Percentiles rank a stretch among this genome's conserved stretches.
Conservation (phyloP, 53 echinoderm and acorn worm genomes). For the Glandiceps talaboti region DNA sequence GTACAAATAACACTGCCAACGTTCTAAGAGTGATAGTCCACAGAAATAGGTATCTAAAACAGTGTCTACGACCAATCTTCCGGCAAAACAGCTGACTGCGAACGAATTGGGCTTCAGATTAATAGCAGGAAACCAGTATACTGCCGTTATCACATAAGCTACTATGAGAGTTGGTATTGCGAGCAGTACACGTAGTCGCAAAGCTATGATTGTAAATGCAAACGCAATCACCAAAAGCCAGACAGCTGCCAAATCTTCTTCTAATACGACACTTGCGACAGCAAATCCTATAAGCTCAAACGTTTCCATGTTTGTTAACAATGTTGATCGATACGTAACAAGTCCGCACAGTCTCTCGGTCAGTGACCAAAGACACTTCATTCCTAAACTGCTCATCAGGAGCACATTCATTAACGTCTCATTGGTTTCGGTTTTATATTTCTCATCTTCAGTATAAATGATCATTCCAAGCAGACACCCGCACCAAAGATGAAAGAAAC, state of each 20-base stretch:
- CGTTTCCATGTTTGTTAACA: conserved; percentile 60
- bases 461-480: conserved; percentile 87
- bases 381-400: conserved; percentile 46
- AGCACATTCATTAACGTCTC: conserved; percentile 47
- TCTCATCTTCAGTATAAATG: conserved; percentile 20
- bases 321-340: conserved; percentile 37
- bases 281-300: conserved; percentile 83
- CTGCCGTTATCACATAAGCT: conserved; percentile 38
- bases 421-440: conserved; percentile 1
- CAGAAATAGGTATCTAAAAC: conserved; percentile 57
- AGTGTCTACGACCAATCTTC: conserved; percentile 55
- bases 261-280: conserved; percentile 55
- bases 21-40: conserved; percentile 58
- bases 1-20: conserved; percentile 65
- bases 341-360: conserved; percentile 53
- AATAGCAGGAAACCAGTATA: conserved; percentile 57
- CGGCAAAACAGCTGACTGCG: conserved; percentile 65
- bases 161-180: conserved; percentile 49
- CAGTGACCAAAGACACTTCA: conserved; percentile 56
- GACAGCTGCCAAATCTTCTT: conserved; percentile 41
- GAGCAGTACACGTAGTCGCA: conserved; percentile 59
- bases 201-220: conserved; percentile 42
- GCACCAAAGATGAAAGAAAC: conserved; percentile 81
- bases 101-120: conserved; percentile 45
- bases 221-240: conserved; percentile 72